Evolutionary conservation across 1,140 invertebrate genomes (phyloP).

Genomic region (Microvelia longipes): DNA sequence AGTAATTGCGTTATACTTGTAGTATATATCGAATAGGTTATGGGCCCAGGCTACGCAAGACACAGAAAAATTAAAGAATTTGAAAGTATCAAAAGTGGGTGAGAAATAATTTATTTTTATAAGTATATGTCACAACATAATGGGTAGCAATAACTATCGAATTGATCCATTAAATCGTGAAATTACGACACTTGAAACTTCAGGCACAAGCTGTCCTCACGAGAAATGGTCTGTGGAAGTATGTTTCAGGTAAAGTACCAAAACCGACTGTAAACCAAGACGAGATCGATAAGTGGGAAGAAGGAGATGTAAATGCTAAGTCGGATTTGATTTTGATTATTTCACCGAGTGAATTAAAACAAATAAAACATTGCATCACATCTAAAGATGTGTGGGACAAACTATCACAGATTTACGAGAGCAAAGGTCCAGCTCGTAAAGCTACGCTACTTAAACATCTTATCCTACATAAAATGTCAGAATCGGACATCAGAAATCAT

Average conservation of each 20-base stretch:
- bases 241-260: slow-evolving; percentile 8
- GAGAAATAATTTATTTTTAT: no score
- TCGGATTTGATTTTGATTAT: slow-evolving; percentile 2
- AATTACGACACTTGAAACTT: slow-evolving; percentile 19
- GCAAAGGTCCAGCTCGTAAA: slow-evolving; percentile 19
- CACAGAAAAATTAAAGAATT: no score
- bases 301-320: neutral
- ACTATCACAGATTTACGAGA: slow-evolving; percentile 17
- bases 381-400: neutral
- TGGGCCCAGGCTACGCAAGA: no score
- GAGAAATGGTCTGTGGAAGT: slow-evolving; percentile 12
- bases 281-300: neutral
- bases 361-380: neutral
- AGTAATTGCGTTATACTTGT: no score
- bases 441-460: slow-evolving; percentile 22
- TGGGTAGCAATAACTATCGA: neutral
- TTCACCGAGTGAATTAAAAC: neutral
- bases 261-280: neutral
- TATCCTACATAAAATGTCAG: slow-evolving; percentile 19
- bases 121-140: no score
- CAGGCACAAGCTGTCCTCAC: slow-evolving; percentile 15
- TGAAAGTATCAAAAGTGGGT: no score
- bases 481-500: slow-evolving; percentile 19
- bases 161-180: slow-evolving; percentile 8
- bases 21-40: no score